Evolutionary conservation across 2,888 invertebrate species (phyloP), one percentile per base, ranked within the genome.

Genomic region (Rhamnusium bicolor): DNA sequence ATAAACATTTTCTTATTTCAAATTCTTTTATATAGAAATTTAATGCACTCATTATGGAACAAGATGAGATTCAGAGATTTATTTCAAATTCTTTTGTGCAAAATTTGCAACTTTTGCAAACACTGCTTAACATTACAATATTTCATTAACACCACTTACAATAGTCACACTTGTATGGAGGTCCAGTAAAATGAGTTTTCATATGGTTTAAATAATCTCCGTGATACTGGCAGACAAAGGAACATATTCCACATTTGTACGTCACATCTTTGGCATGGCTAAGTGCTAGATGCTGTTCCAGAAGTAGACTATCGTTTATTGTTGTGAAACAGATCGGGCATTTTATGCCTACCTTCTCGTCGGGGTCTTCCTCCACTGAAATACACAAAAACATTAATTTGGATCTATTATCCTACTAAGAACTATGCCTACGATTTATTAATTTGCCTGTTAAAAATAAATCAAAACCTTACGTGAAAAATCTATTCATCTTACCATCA

Each of bases 111-210:
- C n/a, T n/a, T n/a, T n/a, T n/a, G n/a, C n/a, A n/a, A n/a, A n/a
- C n/a, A n/a, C n/a, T n/a, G n/a, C n/a, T n/a, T n/a, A n/a, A n/a
- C n/a, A n/a, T n/a, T n/a, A n/a, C n/a, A n/a, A n/a, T n/a, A n/a
- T n/a, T n/a, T n/a, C n/a, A n/a, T n/a, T 24, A 24, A 24, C 24
- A 24, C 24, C 24, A 81, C 85, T 86, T 84, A 89, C 93, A 93
- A 67, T 88, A 88, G 79, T 92, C 92, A 85, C 93, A 93, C 78
- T 89, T 88, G 83, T 89, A 92, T n/a, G 92, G 92, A n/a, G 92
- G 92, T 16, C 92, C 92, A 60, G 88, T 86, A 83, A 91, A 92
- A 85, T 90, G 90, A 21, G 87, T 88, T 80, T 90, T 90, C 90
- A 92, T 91, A 82, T 93, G 93, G 74, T 89, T 88, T 77, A 91